Percentiles rank a stretch among this genome's conserved stretches.
phyloP scores from a whole-genome alignment of 2,113 vertebrate species.

The Hippopotamus amphibius region DNA sequence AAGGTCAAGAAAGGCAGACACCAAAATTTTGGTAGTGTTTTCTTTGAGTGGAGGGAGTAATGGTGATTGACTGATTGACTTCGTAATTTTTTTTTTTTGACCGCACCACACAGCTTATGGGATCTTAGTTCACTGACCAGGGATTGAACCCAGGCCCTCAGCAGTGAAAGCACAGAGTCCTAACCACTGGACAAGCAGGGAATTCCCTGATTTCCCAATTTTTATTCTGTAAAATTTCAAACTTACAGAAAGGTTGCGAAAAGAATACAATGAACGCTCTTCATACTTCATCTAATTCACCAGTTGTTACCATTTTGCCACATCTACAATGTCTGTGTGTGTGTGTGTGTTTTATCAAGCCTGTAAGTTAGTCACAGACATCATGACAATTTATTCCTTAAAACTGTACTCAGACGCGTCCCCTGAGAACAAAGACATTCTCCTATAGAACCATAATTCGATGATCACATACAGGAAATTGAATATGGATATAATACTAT shows the following conservation, averaged over 20 bases:
- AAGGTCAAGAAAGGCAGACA: not conserved
- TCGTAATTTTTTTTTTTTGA: not conserved
- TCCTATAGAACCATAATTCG: not conserved
- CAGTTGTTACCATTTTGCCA: not conserved
- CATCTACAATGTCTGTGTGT: not conserved
- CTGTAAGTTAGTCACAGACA: not conserved
- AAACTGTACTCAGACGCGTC: not conserved
- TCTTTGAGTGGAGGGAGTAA: not conserved
- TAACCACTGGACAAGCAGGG: no score
- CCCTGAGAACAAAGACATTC: not conserved
- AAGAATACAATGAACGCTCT: not conserved
- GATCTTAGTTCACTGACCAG: no score
- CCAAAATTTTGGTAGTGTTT: not conserved
- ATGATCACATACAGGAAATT: not conserved
- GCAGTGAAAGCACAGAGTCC: no score
- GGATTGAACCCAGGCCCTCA: no score
- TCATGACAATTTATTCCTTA: not conserved
- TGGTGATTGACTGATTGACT: not conserved
- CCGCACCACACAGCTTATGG: no score
- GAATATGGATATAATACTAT: not conserved
- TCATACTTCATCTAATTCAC: not conserved
- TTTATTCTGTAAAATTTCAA: constrained; percentile 1
- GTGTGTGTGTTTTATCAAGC: not conserved
- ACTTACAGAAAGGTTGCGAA: not conserved
- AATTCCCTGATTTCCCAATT: not conserved